Evolutionary conservation across 2,113 vertebrate genomes (phyloP).

Genomic region (Mungos mungo): DNA sequence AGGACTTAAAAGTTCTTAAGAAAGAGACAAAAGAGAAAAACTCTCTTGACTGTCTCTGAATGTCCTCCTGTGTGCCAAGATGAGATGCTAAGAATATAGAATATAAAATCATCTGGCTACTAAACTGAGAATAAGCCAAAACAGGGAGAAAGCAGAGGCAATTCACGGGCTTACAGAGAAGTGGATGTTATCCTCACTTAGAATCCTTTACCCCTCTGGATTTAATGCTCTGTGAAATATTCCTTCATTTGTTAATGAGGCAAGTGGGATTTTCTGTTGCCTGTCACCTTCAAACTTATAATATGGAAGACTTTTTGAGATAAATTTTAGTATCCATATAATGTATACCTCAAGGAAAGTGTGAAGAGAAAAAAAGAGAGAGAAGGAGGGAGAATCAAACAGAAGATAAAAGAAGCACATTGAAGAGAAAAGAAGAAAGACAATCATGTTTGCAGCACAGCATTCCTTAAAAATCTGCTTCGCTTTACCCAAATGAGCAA

Average conservation of each 20-base stretch:
- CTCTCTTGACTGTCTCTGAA: not conserved
- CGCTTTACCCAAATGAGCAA: conserved; percentile 31
- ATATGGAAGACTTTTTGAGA: not conserved
- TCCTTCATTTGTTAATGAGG: not conserved
- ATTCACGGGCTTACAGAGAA: not conserved
- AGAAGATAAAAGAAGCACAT: not conserved
- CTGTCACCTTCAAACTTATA: not conserved
- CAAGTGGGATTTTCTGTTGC: conserved; percentile 6
- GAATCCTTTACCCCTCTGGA: not conserved
- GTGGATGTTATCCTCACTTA: not conserved
- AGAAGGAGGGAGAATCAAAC: not conserved
- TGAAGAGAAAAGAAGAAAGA: not conserved
- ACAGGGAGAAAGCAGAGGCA: not conserved
- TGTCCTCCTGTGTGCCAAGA: not conserved
- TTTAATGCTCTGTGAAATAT: not conserved
- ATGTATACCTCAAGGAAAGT: not conserved
- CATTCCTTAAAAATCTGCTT: not conserved
- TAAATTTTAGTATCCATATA: not conserved
- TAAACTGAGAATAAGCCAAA: not conserved
- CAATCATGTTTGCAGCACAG: not conserved
- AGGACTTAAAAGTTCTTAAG: not conserved
- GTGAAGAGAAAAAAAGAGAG: not conserved
- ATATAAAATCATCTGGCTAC: not conserved
- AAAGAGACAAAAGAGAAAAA: not conserved
- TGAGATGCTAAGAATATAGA: not conserved